These are phyloP conservation scores for Lutraria rhynchaena DNA, from an alignment of 1,140 invertebrate genomes.

Conservation along the genomic window DNA sequence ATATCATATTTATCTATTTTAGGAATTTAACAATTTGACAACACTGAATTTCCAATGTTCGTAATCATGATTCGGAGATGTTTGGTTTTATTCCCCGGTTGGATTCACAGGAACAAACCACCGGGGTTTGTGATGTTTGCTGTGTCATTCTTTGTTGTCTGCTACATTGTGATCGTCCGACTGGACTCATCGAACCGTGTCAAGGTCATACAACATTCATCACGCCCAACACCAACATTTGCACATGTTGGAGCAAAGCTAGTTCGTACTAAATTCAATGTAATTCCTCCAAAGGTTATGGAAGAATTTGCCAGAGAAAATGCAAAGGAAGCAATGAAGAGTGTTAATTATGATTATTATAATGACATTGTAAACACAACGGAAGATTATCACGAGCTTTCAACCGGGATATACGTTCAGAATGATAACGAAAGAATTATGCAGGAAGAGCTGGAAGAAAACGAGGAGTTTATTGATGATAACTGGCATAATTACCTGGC, in stretches of 20 bases:
- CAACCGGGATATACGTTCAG: not conserved
- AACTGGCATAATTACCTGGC: conserved; percentile 6
- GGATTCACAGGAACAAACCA: not conserved
- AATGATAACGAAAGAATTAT: conserved; percentile 13
- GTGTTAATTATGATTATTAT: conserved; percentile 30
- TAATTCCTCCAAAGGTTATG: conserved; percentile 24
- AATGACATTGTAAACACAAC: conserved; percentile 27
- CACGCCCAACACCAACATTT: not conserved
- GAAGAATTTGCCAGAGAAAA: conserved; percentile 29
- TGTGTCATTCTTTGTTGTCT: conserved; percentile 26
- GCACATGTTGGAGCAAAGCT: not conserved
- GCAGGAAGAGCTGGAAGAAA: conserved; percentile 10
- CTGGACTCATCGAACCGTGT: conserved; percentile 1
- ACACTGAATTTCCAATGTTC: too few species aligned
- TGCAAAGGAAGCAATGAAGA: not conserved
- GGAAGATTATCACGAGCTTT: not conserved
- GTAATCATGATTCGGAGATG: conserved; percentile 6
- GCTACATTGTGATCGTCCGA: conserved; percentile 34
- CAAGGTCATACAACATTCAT: not conserved
- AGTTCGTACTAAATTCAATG: not conserved
- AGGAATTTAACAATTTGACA: too few species aligned
- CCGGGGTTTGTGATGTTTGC: not conserved
- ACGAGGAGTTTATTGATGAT: conserved; percentile 6
- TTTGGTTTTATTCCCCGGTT: not conserved
- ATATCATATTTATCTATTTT: too few species aligned